phyloP scores from a whole-genome alignment of 2,113 vertebrate genomes.

The Python bivittatus region DNA sequence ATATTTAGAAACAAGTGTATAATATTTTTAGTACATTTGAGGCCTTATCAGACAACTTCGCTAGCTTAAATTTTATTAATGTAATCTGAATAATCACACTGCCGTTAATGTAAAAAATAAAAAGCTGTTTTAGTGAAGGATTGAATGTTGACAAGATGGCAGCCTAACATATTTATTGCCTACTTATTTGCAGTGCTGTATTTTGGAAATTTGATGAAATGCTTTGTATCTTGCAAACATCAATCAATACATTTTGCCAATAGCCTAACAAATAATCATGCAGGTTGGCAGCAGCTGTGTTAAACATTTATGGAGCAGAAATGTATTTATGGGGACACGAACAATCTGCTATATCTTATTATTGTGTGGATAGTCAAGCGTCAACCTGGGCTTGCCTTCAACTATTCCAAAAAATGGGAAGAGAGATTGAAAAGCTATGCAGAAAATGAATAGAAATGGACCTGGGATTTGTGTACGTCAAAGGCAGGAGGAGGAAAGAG shows the following conservation, averaged over 20 bases:
- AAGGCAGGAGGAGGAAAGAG: constrained; percentile 58
- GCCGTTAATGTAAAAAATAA: neutral
- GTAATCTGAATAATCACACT: neutral
- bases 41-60: neutral
- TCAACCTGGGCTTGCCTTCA: constrained; percentile 20
- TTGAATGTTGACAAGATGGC: constrained; percentile 3
- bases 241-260: constrained; percentile 14
- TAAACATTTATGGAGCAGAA: constrained; percentile 21
- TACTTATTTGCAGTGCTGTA: neutral
- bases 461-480: constrained; percentile 43
- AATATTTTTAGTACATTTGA: neutral
- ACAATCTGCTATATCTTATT: constrained; percentile 33
- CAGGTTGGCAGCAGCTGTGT: neutral
- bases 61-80: neutral
- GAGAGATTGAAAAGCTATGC: constrained; percentile 61
- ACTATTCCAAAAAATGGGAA: constrained; percentile 36
- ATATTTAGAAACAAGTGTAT: neutral
- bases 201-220: constrained; percentile 18
- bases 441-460: constrained; percentile 60
- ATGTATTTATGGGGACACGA: constrained; percentile 16
- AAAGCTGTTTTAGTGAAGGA: neutral
- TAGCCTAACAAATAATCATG: neutral
- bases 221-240: neutral
- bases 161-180: neutral
- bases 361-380: constrained; percentile 19